Base-by-base conservation (phyloP, 2,113 vertebrate genomes). In the Chamaetylas fuelleborni region DNA sequence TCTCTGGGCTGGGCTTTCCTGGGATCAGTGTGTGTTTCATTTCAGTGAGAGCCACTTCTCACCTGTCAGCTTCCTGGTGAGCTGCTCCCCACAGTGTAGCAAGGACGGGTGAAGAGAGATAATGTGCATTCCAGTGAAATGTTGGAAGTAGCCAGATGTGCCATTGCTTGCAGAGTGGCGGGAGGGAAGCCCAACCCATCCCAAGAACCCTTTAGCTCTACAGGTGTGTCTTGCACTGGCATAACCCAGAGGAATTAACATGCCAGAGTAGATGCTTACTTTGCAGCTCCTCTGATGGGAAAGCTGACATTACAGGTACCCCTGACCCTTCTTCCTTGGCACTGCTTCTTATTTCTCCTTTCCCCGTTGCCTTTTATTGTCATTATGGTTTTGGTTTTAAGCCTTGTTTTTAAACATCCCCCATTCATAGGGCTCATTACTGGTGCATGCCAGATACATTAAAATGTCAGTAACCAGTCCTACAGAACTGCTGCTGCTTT, bases 1-100 rank as follows among this genome's bases (percentile, higher is more conserved):
- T 48, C 67, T 56, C 36, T 79, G 93, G 93, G 96, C 48, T 94
- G 92, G 94, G 84, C 83, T 95, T 79, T 77, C 2, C 0, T 22
- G 73, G 45, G 48, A 80, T 51, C 82, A 66, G 84, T 95, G 76
- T 71, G 84, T 81, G 50, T 64, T 86, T 62, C 42, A 62, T 90
- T 92, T 88, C 74, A 51, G 34, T 5, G 29, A 84, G 73, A 91
- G 47, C 15, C 72, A 57, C 73, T 81, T 96, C 71, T 71, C n/a
- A 66, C 72, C 76, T 78, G 40, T 79, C 81, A 51, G 14, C 31
- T 42, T 86, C 15, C 45, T 78, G 22, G 31, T 77, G 62, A 85
- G 54, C 74, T 71, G 16, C 53, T 81, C 48, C 43, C 42, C 13
- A 36, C 0, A 1, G n/a, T 18, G 65, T 18, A 50, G 45, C 53